Evolutionary conservation across 1,140 invertebrate genomes (phyloP), one percentile per base, ranked within the genome.

Genomic region (Pseudomyrmex dendroicus): DNA sequence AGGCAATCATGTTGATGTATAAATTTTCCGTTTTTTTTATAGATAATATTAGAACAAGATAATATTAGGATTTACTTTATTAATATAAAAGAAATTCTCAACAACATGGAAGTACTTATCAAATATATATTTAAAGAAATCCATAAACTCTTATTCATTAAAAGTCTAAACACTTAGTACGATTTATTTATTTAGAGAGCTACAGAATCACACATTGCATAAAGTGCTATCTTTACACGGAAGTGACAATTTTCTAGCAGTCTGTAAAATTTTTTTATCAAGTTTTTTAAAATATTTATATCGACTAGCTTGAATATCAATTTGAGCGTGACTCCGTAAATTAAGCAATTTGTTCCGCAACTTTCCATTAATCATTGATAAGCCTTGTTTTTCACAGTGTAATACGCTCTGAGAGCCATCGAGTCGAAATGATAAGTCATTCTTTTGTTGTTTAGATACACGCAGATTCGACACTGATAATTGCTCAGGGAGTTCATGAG

Each of bases 241-340:
- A 48, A 66, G 62, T 59, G 68, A 54, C 13, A 87, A 83, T 70
- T 72, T 90, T 82, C 74, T 76, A 35, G n/a, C 57, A 13, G 73
- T 61, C 8, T 86, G 63, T 52, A 89, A 50, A n/a, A 91, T 88
- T 48, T 68, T 86, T 52, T 74, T 83, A 68, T 91, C 89, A 54
- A 82, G 85, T 44, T 82, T 72, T 8, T 72, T 88, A 46, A 74
- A 67, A 73, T 57, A 15, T 72, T 74, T 90, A 57, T 13, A 44
- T 61, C 50, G 25, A 20, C 59, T 17, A 64, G 56, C 13, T 67
- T 80, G 83, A 50, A 67, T 83, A 44, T 17, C 44, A 25, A 54
- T 13, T 46, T 74, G 63, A 62, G 44, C 50, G 20, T 13, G 84
- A 56, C 56, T 83, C 12, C 57, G 54, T 52, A 44, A 22, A 59